phyloP scores from a whole-genome alignment of 2,888 invertebrate species.

The Polyommatus icarus region DNA sequence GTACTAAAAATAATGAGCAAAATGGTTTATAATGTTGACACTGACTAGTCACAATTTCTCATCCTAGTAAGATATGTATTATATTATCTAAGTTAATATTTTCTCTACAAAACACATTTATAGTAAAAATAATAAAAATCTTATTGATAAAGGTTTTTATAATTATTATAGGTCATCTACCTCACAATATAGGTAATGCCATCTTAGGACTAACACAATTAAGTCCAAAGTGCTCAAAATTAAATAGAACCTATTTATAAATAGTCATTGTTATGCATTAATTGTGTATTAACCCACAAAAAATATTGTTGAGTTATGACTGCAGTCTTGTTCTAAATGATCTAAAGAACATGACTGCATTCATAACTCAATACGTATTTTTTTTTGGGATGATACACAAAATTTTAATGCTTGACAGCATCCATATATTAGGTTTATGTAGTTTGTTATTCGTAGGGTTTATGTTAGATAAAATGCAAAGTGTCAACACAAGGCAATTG shows the following conservation, averaged over 20 bases:
- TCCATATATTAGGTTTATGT: no score
- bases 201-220: not conserved
- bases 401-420: no score
- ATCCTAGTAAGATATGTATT: not conserved
- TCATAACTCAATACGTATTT: no score
- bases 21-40: constrained; percentile 26
- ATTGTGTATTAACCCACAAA: no score
- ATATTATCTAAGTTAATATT: not conserved
- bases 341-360: no score
- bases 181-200: not conserved
- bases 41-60: not conserved
- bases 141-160: not conserved
- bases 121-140: not conserved
- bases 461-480: no score
- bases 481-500: not conserved
- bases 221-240: not conserved
- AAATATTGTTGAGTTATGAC: no score
- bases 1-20: constrained; percentile 41
- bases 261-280: no score
- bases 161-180: not conserved
- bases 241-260: not conserved
- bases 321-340: no score
- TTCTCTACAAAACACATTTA: not conserved
- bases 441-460: no score
- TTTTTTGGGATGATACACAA: no score